Evolutionary conservation across 1,140 invertebrate species (phyloP).

Genomic region (Choristoneura fumiferana): DNA sequence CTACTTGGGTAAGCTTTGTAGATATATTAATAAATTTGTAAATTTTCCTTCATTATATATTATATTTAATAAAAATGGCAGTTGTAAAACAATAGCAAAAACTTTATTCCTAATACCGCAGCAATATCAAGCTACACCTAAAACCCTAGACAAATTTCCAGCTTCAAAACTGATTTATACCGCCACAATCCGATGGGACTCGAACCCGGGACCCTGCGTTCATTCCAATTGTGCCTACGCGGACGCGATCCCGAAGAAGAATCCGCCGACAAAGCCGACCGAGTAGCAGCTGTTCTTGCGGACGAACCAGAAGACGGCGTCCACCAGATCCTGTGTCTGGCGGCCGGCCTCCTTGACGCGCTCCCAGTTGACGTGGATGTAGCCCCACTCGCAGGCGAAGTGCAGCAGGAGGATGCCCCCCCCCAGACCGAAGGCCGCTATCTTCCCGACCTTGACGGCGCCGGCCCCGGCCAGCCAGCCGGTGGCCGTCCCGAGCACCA

Average conservation of each 20-base stretch:
- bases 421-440: slow-evolving; percentile 91
- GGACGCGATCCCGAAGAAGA: slow-evolving; percentile 88
- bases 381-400: slow-evolving; percentile 92
- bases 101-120: too few species aligned
- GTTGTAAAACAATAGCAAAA: too few species aligned
- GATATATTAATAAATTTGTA: too few species aligned
- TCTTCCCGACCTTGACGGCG: slow-evolving; percentile 90
- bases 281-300: slow-evolving; percentile 86
- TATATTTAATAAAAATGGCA: too few species aligned
- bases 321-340: slow-evolving; percentile 85
- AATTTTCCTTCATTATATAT: too few species aligned
- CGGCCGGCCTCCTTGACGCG: slow-evolving; percentile 87
- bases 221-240: slow-evolving; percentile 63
- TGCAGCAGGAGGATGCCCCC: slow-evolving; percentile 93
- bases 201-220: too few species aligned
- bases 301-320: slow-evolving; percentile 83
- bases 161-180: too few species aligned
- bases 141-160: too few species aligned
- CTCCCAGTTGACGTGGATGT: slow-evolving; percentile 93
- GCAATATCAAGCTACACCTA: too few species aligned
- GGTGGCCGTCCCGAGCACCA: slow-evolving; percentile 44
- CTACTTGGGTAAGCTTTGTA: too few species aligned
- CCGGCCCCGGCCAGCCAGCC: slow-evolving; percentile 54
- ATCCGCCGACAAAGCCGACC: slow-evolving; percentile 89
- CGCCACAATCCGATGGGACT: too few species aligned